Evolutionary conservation across 30 jellyfish, hydroid and myxozoan genomes (phyloP).

Genomic region (Hydractinia symbiolongicarpus): DNA sequence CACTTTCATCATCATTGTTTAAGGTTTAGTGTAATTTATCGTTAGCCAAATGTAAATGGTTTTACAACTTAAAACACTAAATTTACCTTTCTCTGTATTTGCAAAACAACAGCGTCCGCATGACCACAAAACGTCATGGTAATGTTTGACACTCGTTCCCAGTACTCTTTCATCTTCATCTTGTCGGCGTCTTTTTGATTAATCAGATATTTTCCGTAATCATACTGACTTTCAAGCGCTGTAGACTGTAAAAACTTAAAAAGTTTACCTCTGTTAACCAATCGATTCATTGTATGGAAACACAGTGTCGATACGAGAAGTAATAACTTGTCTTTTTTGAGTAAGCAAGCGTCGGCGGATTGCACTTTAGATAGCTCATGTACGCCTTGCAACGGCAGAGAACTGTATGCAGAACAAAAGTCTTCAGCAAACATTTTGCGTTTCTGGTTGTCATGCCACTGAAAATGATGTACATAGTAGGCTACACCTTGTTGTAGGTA

Average conservation of each 20-base stretch:
- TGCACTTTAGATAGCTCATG: background rate
- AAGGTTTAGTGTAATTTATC: no score
- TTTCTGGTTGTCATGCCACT: background rate
- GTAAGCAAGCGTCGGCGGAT: background rate
- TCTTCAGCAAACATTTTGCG: background rate
- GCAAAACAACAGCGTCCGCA: conserved; percentile 8
- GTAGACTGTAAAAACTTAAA: conserved; percentile 37
- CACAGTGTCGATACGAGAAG: conserved; percentile 29
- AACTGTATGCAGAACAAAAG: background rate
- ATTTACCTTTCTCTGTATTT: conserved; percentile 41
- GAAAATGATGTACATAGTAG: background rate
- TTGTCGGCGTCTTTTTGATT: conserved; percentile 13
- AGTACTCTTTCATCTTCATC: conserved; percentile 21
- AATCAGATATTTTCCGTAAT: conserved; percentile 23
- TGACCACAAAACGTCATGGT: conserved; percentile 42
- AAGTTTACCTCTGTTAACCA: conserved; percentile 31
- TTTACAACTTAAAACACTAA: background rate
- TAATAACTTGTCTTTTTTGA: background rate
- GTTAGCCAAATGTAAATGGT: background rate
- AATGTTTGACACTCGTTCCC: conserved; percentile 50
- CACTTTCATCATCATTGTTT: no score
- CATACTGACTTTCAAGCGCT: conserved; percentile 34
- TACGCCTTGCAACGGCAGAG: background rate
- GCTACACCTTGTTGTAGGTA: background rate
- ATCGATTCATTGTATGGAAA: conserved; percentile 32